phyloP scores from a whole-genome alignment of 2,797 vertebrate species.

The Macropus fuliginosus region DNA sequence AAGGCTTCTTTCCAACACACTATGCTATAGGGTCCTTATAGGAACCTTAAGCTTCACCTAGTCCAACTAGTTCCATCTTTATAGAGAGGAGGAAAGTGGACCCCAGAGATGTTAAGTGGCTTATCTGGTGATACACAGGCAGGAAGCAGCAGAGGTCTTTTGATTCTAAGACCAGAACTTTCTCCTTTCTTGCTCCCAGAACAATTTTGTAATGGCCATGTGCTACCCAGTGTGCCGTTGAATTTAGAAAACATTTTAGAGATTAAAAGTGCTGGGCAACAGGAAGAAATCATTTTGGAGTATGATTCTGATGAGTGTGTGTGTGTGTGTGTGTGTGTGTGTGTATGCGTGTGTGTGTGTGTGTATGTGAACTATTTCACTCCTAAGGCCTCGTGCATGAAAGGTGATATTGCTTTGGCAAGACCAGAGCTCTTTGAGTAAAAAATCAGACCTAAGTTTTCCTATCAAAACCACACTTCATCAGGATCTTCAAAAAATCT shows the following conservation, averaged over 20 bases:
- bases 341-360: no score
- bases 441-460: neutral
- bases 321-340: no score
- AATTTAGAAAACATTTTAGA: neutral
- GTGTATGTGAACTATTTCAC: neutral
- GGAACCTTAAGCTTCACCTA: neutral
- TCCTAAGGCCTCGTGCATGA: neutral
- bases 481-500: neutral
- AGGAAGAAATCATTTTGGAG: neutral
- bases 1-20: neutral
- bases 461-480: neutral
- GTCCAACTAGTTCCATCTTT: neutral
- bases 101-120: neutral
- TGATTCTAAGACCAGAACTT: neutral
- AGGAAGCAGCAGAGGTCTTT: neutral
- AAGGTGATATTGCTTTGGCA: accelerated
- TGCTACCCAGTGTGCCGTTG: neutral
- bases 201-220: neutral
- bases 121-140: neutral
- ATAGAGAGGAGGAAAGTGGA: neutral
- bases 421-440: neutral
- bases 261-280: neutral
- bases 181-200: neutral
- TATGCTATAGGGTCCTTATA: neutral
- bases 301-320: neutral